Evolutionary conservation across 1,140 invertebrate species (phyloP).

Genomic region (Zaprionus lachaisei): DNA sequence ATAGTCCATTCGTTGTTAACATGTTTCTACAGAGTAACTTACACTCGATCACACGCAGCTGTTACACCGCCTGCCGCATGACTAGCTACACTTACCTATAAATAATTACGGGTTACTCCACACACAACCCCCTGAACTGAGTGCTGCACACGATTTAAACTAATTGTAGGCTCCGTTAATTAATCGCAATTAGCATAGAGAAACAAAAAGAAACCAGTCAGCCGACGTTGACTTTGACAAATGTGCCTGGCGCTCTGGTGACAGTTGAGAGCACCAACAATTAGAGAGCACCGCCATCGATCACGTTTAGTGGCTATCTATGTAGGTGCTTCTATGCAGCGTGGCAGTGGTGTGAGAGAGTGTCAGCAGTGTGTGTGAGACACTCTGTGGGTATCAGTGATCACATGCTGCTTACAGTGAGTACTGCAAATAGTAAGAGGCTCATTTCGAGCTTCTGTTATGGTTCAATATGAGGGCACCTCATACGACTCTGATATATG

Average conservation of each 20-base stretch:
- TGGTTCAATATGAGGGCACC: background rate
- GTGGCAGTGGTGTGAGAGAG: constrained; percentile 12
- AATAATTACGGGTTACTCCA: background rate
- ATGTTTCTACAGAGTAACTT: background rate
- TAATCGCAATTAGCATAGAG: constrained; percentile 60
- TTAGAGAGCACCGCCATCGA: constrained; percentile 57
- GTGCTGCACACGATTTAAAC: constrained; percentile 25
- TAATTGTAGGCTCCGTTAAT: constrained; percentile 62
- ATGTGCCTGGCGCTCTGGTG: constrained; percentile 43
- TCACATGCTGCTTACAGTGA: background rate
- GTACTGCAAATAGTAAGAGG: background rate
- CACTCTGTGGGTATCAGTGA: background rate
- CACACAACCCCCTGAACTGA: background rate
- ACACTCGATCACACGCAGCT: background rate
- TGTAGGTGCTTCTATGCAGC: constrained; percentile 31
- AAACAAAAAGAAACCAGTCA: constrained; percentile 17
- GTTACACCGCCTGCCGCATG: background rate
- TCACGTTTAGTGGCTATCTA: constrained; percentile 42
- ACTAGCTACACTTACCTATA: background rate
- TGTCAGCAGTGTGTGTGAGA: constrained; percentile 6
- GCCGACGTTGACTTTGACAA: constrained; percentile 62
- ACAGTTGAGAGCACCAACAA: constrained; percentile 54
- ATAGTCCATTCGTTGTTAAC: background rate
- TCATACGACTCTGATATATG: background rate
- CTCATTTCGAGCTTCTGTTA: background rate